phyloP scores from a whole-genome alignment of 2,797 vertebrate genomes.

The Anguilla obscura region DNA sequence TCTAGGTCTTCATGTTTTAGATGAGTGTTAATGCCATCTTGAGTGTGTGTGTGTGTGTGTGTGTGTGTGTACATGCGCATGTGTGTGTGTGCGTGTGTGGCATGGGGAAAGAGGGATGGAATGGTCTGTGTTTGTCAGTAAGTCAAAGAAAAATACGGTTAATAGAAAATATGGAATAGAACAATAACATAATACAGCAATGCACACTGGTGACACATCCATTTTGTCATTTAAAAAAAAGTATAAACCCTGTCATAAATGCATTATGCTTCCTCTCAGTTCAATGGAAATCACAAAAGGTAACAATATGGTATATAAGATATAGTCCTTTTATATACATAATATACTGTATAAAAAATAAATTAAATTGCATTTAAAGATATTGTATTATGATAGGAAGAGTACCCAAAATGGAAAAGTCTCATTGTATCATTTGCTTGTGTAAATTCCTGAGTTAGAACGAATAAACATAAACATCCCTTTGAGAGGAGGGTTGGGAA shows the following conservation, averaged over 20 bases:
- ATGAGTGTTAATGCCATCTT: constrained; percentile 9
- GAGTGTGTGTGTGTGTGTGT: neutral
- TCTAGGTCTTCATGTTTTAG: constrained; percentile 37
- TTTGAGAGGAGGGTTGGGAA: neutral
- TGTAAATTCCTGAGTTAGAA: neutral
- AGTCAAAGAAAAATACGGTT: neutral
- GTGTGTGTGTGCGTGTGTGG: neutral
- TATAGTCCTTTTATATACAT: neutral
- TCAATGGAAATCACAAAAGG: neutral
- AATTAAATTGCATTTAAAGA: neutral
- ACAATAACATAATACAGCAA: neutral
- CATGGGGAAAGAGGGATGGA: neutral
- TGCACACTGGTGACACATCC: neutral
- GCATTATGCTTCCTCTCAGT: neutral
- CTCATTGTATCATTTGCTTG: neutral
- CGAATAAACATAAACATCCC: neutral
- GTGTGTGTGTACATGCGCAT: neutral
- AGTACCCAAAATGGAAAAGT: neutral
- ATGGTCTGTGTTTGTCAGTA: neutral
- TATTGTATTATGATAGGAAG: neutral
- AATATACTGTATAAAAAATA: neutral
- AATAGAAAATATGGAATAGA: constrained; percentile 12
- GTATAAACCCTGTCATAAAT: too few relatives aligned
- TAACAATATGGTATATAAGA: neutral
- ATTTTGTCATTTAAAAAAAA: neutral